Evolutionary conservation across 2,113 vertebrate genomes (phyloP).

Genomic region (Seriola aureovittata): DNA sequence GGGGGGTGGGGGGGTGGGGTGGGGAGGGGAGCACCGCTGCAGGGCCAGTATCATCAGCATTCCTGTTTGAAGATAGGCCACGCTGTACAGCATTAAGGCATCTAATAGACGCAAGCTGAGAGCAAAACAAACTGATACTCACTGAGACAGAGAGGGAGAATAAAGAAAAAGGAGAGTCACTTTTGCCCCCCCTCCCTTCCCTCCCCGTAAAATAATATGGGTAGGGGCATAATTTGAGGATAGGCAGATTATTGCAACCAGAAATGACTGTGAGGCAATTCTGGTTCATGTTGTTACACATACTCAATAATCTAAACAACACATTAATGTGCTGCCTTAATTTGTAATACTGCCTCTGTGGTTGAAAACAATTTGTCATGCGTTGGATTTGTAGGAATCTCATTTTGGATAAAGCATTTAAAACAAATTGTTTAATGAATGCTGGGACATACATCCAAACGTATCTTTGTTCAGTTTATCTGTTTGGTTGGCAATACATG

Average conservation of each 20-base stretch:
- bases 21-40: slow-evolving; percentile 66
- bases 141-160: slow-evolving; percentile 56
- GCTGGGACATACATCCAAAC: slow-evolving; percentile 28
- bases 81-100: slow-evolving; percentile 77
- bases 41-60: slow-evolving; percentile 77
- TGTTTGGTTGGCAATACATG: not conserved
- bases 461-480: slow-evolving; percentile 28
- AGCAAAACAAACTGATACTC: slow-evolving; percentile 55
- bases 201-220: slow-evolving; percentile 36
- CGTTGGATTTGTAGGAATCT: slow-evolving; percentile 70
- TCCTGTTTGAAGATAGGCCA: slow-evolving; percentile 84
- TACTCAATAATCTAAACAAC: slow-evolving; percentile 77
- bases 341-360: slow-evolving; percentile 70
- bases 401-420: slow-evolving; percentile 71
- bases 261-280: slow-evolving; percentile 80
- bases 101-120: slow-evolving; percentile 74
- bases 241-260: slow-evolving; percentile 75
- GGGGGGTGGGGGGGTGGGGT: slow-evolving; percentile 26
- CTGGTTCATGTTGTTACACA: slow-evolving; percentile 75
- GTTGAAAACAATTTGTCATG: slow-evolving; percentile 75
- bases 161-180: slow-evolving; percentile 55
- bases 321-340: slow-evolving; percentile 75
- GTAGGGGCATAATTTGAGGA: slow-evolving; percentile 68
- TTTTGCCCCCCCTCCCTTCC: slow-evolving; percentile 38
- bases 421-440: slow-evolving; percentile 57